Evolutionary conservation across 2,797 vertebrate species (phyloP), one percentile per base, ranked within the genome.

Genomic region (Diplodus puntazzo): DNA sequence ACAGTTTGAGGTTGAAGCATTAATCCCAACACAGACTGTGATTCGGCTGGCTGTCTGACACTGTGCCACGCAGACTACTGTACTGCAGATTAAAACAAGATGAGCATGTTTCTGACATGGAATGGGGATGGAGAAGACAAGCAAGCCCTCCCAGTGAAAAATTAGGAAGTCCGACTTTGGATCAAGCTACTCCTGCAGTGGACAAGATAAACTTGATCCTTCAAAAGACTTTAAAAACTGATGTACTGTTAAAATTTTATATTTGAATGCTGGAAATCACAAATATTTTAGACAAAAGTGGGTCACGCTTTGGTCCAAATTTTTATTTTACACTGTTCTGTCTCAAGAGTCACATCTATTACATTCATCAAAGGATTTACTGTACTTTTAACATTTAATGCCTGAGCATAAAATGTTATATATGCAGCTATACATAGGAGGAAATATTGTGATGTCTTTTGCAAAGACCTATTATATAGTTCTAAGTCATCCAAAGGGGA

Each of bases 1-100:
- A 82, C 1, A 63, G 67, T 58, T 82, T 96, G 84, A 93, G 14
- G 89, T 88, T 72, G 71, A 92, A 92, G 66, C 72, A 91, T 60
- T 93, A 81, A 92, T 39, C 12, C n/a, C 18, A 45, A 46, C 57
- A 45, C 69, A 68, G 67, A 69, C 67, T 58, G 50, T 55, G 81
- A 68, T 49, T 14, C 21, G 18, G 58, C 43, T 27, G 61, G 6
- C 65, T 34, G 75, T 48, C 64, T 70, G 74, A 82, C 62, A 62
- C 39, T 69, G 73, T 69, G 27, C 50, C n/a, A 43, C n/a, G 64
- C 27, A 10, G 39, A 52, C 25, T 45, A 17, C 53, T 13, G 17
- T 16, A 72, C 77, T 80, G 77, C 69, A 88, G 42, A 61, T 64
- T 48, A 8, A 18, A 59, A 80, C 52, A 59, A 79, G 42, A 52